These are phyloP conservation scores for Plumapathes pennacea DNA, from an alignment of 92 coral and sea anemone species.

Conservation along the genomic window DNA sequence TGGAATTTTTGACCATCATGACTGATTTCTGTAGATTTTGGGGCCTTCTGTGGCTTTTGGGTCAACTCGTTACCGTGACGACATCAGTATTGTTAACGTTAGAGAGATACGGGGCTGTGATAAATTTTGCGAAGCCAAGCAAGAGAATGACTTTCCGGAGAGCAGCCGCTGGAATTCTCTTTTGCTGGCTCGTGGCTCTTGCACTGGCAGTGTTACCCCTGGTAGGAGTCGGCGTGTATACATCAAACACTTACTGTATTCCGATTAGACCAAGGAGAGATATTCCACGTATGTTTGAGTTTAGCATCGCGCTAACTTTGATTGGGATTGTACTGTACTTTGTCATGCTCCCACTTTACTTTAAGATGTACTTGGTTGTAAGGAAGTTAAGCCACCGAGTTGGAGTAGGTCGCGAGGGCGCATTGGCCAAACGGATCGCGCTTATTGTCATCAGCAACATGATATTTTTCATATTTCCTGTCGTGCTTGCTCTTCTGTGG, in stretches of 20 bases:
- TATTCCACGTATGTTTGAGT: slow-evolving; percentile 52
- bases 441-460: slow-evolving; percentile 71
- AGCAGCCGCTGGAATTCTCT: slow-evolving; percentile 4
- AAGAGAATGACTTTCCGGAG: slow-evolving; percentile 19
- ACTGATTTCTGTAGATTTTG: slow-evolving; percentile 24
- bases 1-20: slow-evolving; percentile 13
- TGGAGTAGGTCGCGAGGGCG: slow-evolving; percentile 23
- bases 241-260: slow-evolving; percentile 68
- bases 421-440: slow-evolving; percentile 58
- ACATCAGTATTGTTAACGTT: slow-evolving; percentile 44
- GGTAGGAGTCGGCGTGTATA: slow-evolving; percentile 67
- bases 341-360: slow-evolving; percentile 50
- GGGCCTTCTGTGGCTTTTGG: slow-evolving; percentile 54
- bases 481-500: slow-evolving; percentile 49
- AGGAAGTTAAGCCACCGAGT: slow-evolving; percentile 42
- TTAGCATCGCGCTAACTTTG: slow-evolving; percentile 41
- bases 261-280: slow-evolving; percentile 69
- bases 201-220: slow-evolving; percentile 36
- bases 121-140: slow-evolving; percentile 40
- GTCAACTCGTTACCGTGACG: slow-evolving; percentile 33
- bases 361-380: slow-evolving; percentile 49
- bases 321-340: slow-evolving; percentile 39
- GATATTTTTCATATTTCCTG: slow-evolving; percentile 67
- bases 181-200: slow-evolving; percentile 37
- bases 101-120: slow-evolving; percentile 45